Percentiles rank a stretch among this genome's conserved stretches.
These are phyloP conservation scores for Theodoxus fluviatilis DNA, from an alignment of 2,888 invertebrate genomes.

Conservation along the genomic window DNA sequence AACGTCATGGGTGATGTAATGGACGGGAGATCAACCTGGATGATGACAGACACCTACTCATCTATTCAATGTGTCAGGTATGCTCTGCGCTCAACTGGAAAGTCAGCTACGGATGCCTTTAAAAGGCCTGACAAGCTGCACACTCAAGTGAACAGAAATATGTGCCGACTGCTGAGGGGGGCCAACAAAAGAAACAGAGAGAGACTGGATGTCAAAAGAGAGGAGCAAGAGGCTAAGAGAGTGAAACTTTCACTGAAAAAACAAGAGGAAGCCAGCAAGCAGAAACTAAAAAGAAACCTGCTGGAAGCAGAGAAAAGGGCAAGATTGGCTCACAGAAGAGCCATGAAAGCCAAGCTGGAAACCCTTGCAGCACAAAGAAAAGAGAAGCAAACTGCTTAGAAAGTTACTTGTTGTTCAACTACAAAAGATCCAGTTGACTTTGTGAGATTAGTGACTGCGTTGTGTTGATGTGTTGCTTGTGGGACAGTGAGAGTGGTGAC, in stretches of 20 bases:
- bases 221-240: too few species aligned
- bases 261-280: background rate
- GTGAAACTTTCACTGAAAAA: too few species aligned
- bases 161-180: slow-evolving; percentile 7
- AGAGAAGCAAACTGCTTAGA: too few species aligned
- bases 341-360: background rate
- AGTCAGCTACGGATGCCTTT: background rate
- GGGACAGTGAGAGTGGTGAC: too few species aligned
- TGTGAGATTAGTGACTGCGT: too few species aligned
- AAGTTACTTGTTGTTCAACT: too few species aligned
- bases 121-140: background rate
- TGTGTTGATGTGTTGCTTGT: too few species aligned
- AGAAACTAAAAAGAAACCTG: background rate
- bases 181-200: background rate
- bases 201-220: too few species aligned
- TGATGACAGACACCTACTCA: too few species aligned
- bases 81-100: background rate
- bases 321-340: background rate
- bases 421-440: too few species aligned
- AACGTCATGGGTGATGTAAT: background rate
- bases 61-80: too few species aligned
- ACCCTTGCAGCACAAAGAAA: too few species aligned
- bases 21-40: background rate
- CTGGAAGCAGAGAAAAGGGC: background rate
- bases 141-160: background rate